Percentiles rank a stretch among this genome's conserved stretches.
Evolutionary conservation across 2,888 invertebrate species (phyloP).

Genomic region (Himalopsyche japonica): DNA sequence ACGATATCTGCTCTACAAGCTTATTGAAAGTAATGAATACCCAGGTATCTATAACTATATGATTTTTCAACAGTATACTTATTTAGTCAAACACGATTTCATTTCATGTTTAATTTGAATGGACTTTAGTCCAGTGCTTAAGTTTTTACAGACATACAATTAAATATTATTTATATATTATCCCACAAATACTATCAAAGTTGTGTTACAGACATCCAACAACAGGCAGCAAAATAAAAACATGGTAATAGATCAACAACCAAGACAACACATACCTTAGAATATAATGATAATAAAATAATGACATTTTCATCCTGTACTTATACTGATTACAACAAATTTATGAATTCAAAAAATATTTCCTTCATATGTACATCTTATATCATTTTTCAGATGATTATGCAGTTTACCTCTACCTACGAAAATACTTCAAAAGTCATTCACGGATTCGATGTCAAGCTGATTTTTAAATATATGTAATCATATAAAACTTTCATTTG

Average conservation of each 20-base stretch:
- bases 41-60: slow-evolving; percentile 52
- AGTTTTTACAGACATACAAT: too few species aligned
- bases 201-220: too few species aligned
- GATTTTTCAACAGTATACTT: too few species aligned
- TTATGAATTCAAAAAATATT: neutral
- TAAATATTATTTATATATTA: neutral
- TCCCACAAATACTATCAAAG: too few species aligned
- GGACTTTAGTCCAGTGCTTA: too few species aligned
- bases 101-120: too few species aligned
- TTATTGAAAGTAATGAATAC: slow-evolving; percentile 60
- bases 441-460: slow-evolving; percentile 58
- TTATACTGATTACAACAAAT: neutral
- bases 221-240: neutral
- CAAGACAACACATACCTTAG: too few species aligned
- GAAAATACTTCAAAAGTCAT: slow-evolving; percentile 58
- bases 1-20: slow-evolving; percentile 62
- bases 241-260: too few species aligned
- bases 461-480: slow-evolving; percentile 47
- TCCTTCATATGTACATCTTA: neutral
- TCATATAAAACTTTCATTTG: neutral
- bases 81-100: too few species aligned
- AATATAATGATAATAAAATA: too few species aligned
- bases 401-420: slow-evolving; percentile 58
- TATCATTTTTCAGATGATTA: slow-evolving; percentile 54
- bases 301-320: too few species aligned